phyloP scores from a whole-genome alignment of 2,888 invertebrate species.

The Eilema griseolum region DNA sequence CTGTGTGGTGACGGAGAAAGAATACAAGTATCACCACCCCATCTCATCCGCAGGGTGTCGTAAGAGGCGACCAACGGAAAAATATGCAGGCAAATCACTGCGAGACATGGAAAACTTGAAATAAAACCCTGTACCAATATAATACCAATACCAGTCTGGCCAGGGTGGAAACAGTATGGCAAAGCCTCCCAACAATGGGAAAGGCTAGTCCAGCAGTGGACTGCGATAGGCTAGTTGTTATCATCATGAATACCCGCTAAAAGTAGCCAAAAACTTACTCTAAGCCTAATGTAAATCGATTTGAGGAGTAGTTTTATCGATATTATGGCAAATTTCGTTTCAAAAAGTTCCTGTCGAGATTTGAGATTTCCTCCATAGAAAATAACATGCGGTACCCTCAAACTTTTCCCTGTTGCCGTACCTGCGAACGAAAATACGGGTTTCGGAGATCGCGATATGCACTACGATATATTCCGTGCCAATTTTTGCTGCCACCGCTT shows the following conservation, averaged over 20 bases:
- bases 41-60: too few species aligned
- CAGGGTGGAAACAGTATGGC: too few species aligned
- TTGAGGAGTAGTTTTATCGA: background rate
- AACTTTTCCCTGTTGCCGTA: conserved; percentile 71
- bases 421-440: conserved; percentile 78
- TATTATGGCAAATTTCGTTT: background rate
- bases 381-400: conserved; percentile 52
- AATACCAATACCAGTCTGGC: too few species aligned
- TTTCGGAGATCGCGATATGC: conserved; percentile 71
- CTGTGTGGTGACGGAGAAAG: too few species aligned
- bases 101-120: too few species aligned
- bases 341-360: background rate
- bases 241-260: background rate
- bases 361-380: conserved; percentile 17
- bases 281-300: background rate
- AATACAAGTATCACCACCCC: too few species aligned
- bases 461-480: conserved; percentile 67
- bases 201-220: too few species aligned
- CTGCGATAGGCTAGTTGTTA: too few species aligned
- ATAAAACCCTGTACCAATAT: too few species aligned
- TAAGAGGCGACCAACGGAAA: too few species aligned
- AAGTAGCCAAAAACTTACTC: background rate
- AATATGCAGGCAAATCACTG: too few species aligned
- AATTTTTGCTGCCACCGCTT: conserved; percentile 57
- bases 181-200: too few species aligned